A percentile compares a stretch with the other conserved stretches of the same genome.
Evolutionary conservation across 2,888 invertebrate species (phyloP).

Genomic region (Ethmia dodecea): DNA sequence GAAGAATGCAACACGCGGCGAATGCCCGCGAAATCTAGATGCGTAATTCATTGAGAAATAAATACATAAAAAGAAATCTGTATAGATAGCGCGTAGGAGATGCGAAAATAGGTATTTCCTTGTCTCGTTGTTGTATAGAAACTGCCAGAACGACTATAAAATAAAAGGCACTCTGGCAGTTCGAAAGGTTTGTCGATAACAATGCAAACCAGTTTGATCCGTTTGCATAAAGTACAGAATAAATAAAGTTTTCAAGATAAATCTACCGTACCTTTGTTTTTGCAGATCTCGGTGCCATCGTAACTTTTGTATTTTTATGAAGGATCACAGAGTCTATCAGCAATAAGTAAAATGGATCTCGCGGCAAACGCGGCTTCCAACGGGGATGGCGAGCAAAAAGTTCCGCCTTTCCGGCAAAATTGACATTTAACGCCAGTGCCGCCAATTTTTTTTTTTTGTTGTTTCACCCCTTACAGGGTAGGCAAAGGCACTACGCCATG

Average conservation of each 20-base stretch:
- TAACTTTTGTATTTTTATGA: slow-evolving; percentile 25
- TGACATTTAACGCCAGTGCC: slow-evolving; percentile 51
- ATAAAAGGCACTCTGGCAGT: too few relatives aligned
- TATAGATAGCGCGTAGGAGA: too few relatives aligned
- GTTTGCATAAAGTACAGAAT: slow-evolving; percentile 17
- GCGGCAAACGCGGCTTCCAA: slow-evolving; percentile 28
- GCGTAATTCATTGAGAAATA: too few relatives aligned
- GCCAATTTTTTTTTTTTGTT: slow-evolving; percentile 38
- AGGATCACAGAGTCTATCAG: slow-evolving; percentile 23
- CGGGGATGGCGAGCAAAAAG: slow-evolving; percentile 38
- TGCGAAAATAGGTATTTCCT: too few relatives aligned
- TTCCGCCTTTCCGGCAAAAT: slow-evolving; percentile 51
- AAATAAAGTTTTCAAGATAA: slow-evolving; percentile 16
- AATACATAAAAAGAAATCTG: too few relatives aligned
- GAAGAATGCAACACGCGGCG: too few relatives aligned
- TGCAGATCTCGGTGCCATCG: slow-evolving; percentile 61
- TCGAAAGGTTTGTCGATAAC: slow-evolving; percentile 29
- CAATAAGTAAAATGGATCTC: slow-evolving; percentile 22
- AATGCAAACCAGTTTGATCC: slow-evolving; percentile 42
- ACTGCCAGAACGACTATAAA: too few relatives aligned
- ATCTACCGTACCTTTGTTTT: slow-evolving; percentile 55
- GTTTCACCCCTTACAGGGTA: too few relatives aligned
- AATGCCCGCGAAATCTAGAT: too few relatives aligned
- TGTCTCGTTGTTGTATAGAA: too few relatives aligned
- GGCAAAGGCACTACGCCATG: too few relatives aligned